A percentile compares a stretch with the other conserved stretches of the same genome.
Conservation (phyloP, 2,113 vertebrate genomes). For the Podarcis muralis region DNA sequence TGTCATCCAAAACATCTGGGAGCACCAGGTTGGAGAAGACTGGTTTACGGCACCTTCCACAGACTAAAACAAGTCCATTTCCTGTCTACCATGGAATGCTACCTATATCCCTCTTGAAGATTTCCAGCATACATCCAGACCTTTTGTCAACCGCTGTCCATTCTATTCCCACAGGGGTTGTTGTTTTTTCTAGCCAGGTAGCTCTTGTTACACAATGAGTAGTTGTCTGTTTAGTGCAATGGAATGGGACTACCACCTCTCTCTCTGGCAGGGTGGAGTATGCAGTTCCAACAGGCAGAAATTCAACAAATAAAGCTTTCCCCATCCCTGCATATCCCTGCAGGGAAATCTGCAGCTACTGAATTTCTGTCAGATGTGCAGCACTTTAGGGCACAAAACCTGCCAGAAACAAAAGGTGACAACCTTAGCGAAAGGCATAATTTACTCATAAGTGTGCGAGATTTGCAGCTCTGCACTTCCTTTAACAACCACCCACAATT, state of each 20-base stretch:
- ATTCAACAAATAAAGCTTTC: not conserved
- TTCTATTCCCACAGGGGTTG: too few relatives aligned
- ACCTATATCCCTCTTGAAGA: too few relatives aligned
- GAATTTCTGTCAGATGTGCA: not conserved
- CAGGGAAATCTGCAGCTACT: not conserved
- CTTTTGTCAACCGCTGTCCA: too few relatives aligned
- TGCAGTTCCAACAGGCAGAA: not conserved
- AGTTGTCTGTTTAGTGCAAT: not conserved
- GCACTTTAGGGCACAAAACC: not conserved
- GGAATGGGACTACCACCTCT: not conserved
- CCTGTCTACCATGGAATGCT: too few relatives aligned
- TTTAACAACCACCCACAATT: conserved; percentile 39
- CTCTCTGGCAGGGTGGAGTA: too few relatives aligned
- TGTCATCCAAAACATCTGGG: too few relatives aligned
- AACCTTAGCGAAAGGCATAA: not conserved
- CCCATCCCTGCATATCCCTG: not conserved
- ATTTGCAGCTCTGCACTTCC: conserved; percentile 1
- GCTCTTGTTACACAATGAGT: too few relatives aligned
- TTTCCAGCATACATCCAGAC: too few relatives aligned
- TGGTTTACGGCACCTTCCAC: too few relatives aligned
- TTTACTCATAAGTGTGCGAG: not conserved
- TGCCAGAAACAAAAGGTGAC: not conserved
- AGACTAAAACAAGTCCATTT: not conserved
- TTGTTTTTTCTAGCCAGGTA: too few relatives aligned
- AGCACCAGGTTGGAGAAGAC: too few relatives aligned